Base-by-base conservation (phyloP, 2,888 invertebrate genomes). In the Galeopsomyia nigrocyanea region DNA sequence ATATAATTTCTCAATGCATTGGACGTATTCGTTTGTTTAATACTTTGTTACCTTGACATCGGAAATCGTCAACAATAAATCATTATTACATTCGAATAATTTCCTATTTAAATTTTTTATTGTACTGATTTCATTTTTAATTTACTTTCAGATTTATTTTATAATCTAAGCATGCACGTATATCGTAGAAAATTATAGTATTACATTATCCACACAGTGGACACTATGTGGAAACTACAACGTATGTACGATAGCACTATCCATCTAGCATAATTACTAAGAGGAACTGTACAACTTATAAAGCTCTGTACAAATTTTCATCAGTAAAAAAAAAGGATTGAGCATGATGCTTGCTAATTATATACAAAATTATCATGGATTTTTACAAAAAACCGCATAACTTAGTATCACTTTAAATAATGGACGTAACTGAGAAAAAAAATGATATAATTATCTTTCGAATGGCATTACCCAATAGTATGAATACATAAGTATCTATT, bases 281-380 rank as follows among this genome's bases (percentile, higher is more conserved):
- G 71, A 77, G 77, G 74, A 78, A 77, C 77, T 78, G 68, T 78
- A 74, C 74, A 77, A 71, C 67, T 62, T 71, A 73, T 61, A 51
- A 75, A 75, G 68, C 58, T 77, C 75, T 77, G 62, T 76, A 75
- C 74, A 75, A 39, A 53, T 63, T 71, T 61, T 65, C 68, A 21
- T 66, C 26, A 26, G 57, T 71, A 68, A 65, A 74, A 74, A 74
- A 74, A 39, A 74, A 74, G 26, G 51, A 61, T 64, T 67, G 62
- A 66, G 51, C 66, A 51, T 69, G 67, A 67, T 74, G 56, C 39
- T 31, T 72, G 56, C 55, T 21, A 16, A 65, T 50, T 73, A 71
- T 57, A 46, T 66, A 71, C 69, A 69, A 66, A 63, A 63, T 63
- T 55, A 61, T 65, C 64, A 60, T 50, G 49, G 26, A 60, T 16